These are phyloP conservation scores for Carlito syrichta DNA, from an alignment of 2,113 vertebrate species.

Conservation along the genomic window DNA sequence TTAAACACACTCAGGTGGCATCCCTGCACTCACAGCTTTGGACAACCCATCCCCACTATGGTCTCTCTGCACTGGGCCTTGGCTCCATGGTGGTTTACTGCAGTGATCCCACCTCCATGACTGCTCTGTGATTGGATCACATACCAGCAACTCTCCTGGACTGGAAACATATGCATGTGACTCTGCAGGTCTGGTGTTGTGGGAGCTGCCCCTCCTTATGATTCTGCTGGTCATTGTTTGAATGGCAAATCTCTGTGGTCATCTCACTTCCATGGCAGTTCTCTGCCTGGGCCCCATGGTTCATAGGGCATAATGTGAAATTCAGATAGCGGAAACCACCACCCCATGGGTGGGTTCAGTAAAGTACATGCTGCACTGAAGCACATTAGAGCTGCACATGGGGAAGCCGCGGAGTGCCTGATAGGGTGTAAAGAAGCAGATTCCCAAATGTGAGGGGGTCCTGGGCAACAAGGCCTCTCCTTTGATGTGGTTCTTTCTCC, in stretches of 20 bases:
- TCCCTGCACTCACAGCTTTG: background rate
- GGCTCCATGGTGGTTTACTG: background rate
- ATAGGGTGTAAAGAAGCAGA: background rate
- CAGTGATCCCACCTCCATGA: background rate
- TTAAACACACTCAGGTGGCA: background rate
- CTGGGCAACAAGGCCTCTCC: background rate
- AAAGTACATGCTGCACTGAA: background rate
- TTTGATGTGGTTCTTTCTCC: background rate
- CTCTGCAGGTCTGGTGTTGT: background rate
- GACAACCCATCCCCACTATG: background rate
- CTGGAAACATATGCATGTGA: background rate
- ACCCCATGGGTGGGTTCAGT: background rate
- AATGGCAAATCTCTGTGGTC: background rate
- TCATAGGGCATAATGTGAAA: background rate
- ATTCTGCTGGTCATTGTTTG: too few relatives aligned
- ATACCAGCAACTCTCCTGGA: background rate
- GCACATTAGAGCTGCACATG: too few relatives aligned
- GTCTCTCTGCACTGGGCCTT: background rate
- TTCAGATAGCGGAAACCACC: background rate
- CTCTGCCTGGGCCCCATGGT: background rate
- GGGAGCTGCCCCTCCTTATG: too few relatives aligned
- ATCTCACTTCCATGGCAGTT: background rate
- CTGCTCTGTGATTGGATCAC: background rate
- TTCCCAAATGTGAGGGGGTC: background rate
- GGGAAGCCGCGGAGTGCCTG: background rate